Conservation (phyloP, 2,797 vertebrate species). For the Poeciliopsis infans region DNA sequence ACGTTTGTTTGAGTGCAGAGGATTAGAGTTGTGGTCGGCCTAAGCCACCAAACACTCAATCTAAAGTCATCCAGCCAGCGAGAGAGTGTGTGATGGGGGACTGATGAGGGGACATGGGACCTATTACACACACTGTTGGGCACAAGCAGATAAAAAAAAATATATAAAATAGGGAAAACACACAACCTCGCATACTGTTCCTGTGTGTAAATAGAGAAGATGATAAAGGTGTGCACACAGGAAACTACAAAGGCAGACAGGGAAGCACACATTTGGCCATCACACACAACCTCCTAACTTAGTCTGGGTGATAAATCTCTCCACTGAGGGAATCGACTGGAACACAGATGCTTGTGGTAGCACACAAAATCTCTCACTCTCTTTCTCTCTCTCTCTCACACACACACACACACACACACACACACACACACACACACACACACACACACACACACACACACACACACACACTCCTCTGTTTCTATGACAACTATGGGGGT, state of each 20-base stretch:
- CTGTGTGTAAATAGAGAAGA: conserved; percentile 55
- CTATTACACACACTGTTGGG: conserved; percentile 76
- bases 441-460: neutral
- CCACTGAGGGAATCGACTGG: conserved; percentile 85
- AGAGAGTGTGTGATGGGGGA: conserved; percentile 48
- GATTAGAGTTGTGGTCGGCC: conserved; percentile 66
- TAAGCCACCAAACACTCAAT: conserved; percentile 72
- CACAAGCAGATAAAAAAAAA: conserved; percentile 50
- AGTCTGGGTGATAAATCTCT: conserved; percentile 86
- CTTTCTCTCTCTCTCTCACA: neutral
- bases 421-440: conserved; percentile 42
- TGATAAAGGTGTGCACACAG: conserved; percentile 52
- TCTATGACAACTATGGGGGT: conserved; percentile 85
- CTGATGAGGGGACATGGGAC: conserved; percentile 72
- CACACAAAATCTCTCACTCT: conserved; percentile 20
- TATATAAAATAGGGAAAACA: conserved; percentile 61
- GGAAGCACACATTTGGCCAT: conserved; percentile 20
- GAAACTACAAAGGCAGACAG: conserved; percentile 44
- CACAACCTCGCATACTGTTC: conserved; percentile 52
- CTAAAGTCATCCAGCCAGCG: conserved; percentile 67
- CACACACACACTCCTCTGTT: conserved; percentile 75
- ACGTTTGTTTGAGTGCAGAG: conserved; percentile 64
- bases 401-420: neutral
- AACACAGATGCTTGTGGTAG: conserved; percentile 59
- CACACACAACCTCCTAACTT: conserved; percentile 49